Evolutionary conservation across 2,113 vertebrate species (phyloP).

Genomic region (Miniopterus natalensis): DNA sequence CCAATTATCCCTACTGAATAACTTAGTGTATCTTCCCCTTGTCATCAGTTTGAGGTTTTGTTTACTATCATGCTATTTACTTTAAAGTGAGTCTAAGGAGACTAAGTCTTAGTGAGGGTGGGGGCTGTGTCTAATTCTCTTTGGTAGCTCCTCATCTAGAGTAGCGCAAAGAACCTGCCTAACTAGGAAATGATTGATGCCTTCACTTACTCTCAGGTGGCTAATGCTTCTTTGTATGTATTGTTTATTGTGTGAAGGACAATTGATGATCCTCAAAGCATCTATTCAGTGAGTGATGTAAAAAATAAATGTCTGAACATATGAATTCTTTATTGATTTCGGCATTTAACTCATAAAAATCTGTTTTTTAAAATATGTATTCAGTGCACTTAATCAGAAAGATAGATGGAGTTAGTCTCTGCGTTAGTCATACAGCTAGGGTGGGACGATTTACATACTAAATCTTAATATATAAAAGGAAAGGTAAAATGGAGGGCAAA

Average conservation of each 20-base stretch:
- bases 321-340: constrained; percentile 88
- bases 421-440: neutral
- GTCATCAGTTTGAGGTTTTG: neutral
- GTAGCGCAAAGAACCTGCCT: neutral
- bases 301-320: constrained; percentile 90
- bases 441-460: neutral
- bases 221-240: neutral
- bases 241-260: neutral
- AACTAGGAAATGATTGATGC: neutral
- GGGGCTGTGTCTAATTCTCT: neutral
- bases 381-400: neutral
- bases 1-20: neutral
- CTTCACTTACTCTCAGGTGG: neutral
- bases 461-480: constrained; percentile 41
- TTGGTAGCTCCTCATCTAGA: neutral
- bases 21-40: neutral
- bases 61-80: constrained; percentile 2
- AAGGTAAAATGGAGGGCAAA: neutral
- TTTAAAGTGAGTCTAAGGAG: constrained; percentile 36
- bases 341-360: constrained; percentile 79
- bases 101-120: neutral
- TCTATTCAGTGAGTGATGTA: constrained; percentile 82
- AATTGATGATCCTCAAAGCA: neutral
- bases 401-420: neutral
- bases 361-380: neutral